Percentiles rank a stretch among this genome's conserved stretches.
These are phyloP conservation scores for Tachina fera DNA, from an alignment of 2,888 invertebrate species.

Conservation along the genomic window DNA sequence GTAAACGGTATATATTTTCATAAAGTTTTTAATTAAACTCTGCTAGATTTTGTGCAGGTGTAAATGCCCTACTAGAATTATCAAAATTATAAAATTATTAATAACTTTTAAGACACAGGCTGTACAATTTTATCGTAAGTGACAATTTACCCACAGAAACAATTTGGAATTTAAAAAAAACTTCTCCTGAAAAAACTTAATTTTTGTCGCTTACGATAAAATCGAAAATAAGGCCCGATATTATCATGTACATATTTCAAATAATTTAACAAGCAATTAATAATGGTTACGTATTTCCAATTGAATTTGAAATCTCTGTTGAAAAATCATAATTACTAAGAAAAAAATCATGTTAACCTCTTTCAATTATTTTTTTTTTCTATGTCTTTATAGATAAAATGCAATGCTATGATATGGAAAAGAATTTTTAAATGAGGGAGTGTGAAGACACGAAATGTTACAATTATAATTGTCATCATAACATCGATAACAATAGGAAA, in stretches of 20 bases:
- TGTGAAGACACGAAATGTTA: constrained; percentile 7
- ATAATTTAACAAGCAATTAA: constrained; percentile 5
- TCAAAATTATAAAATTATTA: too few species aligned
- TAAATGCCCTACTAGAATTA: too few species aligned
- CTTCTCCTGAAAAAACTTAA: too few species aligned
- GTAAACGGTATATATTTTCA: too few species aligned
- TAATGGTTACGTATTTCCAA: constrained; percentile 19
- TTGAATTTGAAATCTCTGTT: constrained; percentile 10
- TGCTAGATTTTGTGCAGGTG: too few species aligned
- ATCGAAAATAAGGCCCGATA: too few species aligned
- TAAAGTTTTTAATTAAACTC: too few species aligned
- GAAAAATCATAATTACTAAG: constrained; percentile 36
- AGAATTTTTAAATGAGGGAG: background rate
- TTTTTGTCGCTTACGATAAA: too few species aligned
- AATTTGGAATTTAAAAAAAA: too few species aligned
- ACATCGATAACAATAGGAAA: constrained; percentile 9
- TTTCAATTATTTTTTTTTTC: constrained; percentile 3
- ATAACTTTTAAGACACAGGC: too few species aligned
- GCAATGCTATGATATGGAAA: constrained; percentile 4
- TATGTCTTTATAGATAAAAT: constrained; percentile 52
- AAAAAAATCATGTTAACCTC: constrained; percentile 27
- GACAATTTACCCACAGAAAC: too few species aligned
- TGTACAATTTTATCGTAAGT: too few species aligned
- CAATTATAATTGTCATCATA: constrained; percentile 26
- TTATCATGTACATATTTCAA: background rate